Percentiles rank a stretch among this genome's conserved stretches.
Conservation (phyloP, 1,140 invertebrate species). For the Polyergus mexicanus region DNA sequence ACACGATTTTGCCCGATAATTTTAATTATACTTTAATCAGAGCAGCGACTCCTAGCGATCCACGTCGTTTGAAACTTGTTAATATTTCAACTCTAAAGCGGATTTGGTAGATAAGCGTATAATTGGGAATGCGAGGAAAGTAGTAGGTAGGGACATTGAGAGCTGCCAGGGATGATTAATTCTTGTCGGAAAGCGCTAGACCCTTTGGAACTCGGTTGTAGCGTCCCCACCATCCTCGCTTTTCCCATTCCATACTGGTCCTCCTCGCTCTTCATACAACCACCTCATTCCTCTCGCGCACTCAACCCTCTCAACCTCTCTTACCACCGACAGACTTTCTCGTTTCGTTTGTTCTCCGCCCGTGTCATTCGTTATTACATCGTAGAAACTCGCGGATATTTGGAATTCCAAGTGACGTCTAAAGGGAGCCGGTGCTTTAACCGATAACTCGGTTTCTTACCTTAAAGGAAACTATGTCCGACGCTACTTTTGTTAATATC, state of each 20-base stretch:
- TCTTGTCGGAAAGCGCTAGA: conserved; percentile 80
- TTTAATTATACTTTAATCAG: conserved; percentile 31
- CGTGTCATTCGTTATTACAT: conserved; percentile 86
- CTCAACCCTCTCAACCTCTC: conserved; percentile 69
- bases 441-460: conserved; percentile 68
- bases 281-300: conserved; percentile 54
- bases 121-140: conserved; percentile 84
- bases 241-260: conserved; percentile 60
- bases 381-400: conserved; percentile 85
- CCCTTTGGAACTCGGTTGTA: conserved; percentile 81
- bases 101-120: conserved; percentile 80
- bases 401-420: conserved; percentile 84
- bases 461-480: conserved; percentile 55
- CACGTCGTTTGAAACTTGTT: conserved; percentile 59
- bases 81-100: conserved; percentile 72
- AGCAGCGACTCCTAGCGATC: conserved; percentile 9
- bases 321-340: conserved; percentile 81
- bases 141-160: conserved; percentile 81
- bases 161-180: conserved; percentile 84
- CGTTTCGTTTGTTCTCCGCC: conserved; percentile 83
- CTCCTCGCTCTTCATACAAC: conserved; percentile 53
- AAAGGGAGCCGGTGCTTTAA: conserved; percentile 74
- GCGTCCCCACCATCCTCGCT: conserved; percentile 71
- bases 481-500: conserved; percentile 58
- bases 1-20: neutral